Percentiles rank a stretch among this genome's conserved stretches.
Evolutionary conservation across 2,797 vertebrate species (phyloP).

Genomic region (Rhinella marina): DNA sequence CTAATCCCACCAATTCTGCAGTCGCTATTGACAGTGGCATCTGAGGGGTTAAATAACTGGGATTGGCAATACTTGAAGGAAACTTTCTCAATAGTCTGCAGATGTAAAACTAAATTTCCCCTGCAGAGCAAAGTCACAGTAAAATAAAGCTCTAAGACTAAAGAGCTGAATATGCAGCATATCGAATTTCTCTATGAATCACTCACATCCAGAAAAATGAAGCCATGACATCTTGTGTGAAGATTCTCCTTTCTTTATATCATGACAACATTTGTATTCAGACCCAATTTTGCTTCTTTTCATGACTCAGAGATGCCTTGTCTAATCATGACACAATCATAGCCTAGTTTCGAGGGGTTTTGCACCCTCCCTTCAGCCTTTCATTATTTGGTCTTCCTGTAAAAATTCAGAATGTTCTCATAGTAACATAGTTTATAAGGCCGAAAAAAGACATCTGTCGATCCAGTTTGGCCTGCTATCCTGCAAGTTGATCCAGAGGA

Average conservation of each 20-base stretch:
- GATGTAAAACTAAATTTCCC: too few relatives aligned
- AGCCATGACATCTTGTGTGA: background rate
- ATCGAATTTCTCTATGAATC: background rate
- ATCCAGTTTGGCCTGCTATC: too few relatives aligned
- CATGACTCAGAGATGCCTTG: background rate
- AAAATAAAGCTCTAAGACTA: background rate
- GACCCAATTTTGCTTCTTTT: too few relatives aligned
- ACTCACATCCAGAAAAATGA: background rate
- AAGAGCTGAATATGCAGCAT: background rate
- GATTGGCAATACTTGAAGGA: too few relatives aligned
- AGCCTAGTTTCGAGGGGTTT: background rate
- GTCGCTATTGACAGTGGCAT: too few relatives aligned
- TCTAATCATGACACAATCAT: background rate
- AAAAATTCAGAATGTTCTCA: background rate
- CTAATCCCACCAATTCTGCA: too few relatives aligned
- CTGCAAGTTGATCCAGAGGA: too few relatives aligned
- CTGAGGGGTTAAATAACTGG: too few relatives aligned
- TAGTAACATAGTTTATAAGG: too few relatives aligned
- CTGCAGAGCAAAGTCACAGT: too few relatives aligned
- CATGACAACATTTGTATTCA: background rate
- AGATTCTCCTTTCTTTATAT: background rate
- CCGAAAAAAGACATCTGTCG: too few relatives aligned
- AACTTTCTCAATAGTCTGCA: too few relatives aligned
- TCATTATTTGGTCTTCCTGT: background rate
- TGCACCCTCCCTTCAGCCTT: background rate